These are phyloP conservation scores for Gallinago solitaria DNA, from an alignment of 2,797 vertebrate species.

Conservation along the genomic window DNA sequence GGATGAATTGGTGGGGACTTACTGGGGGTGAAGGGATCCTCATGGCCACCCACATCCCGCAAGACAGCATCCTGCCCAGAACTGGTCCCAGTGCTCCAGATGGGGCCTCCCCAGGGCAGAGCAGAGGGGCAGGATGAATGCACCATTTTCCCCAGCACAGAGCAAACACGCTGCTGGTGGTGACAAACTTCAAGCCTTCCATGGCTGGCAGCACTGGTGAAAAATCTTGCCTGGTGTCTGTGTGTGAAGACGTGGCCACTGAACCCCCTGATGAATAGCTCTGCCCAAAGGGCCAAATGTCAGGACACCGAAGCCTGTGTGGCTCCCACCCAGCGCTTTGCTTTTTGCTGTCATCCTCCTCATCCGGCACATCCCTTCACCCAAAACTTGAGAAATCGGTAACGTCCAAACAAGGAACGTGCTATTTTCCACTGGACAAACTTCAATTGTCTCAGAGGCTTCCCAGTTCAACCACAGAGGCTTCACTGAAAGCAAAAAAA, in stretches of 20 bases:
- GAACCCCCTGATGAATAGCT: not conserved
- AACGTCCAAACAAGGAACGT: not conserved
- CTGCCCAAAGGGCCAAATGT: not conserved
- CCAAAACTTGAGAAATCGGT: not conserved
- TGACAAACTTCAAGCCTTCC: not conserved
- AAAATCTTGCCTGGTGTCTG: not conserved
- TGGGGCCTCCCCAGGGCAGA: no score
- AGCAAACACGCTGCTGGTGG: not conserved
- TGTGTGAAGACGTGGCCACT: not conserved
- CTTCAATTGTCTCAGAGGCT: not conserved
- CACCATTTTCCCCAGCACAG: not conserved
- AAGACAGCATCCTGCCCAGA: not conserved
- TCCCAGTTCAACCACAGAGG: not conserved
- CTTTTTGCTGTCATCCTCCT: not conserved
- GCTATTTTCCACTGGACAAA: not conserved
- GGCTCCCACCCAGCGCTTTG: not conserved
- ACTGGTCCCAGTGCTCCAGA: no score
- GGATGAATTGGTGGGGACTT: not conserved
- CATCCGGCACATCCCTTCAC: not conserved
- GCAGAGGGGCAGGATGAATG: not conserved
- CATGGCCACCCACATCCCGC: not conserved
- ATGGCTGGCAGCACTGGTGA: not conserved
- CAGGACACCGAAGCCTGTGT: not conserved
- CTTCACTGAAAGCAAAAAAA: not conserved
- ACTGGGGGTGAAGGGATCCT: not conserved